phyloP scores from a whole-genome alignment of 2,113 vertebrate species.

The Falcunculus frontatus region DNA sequence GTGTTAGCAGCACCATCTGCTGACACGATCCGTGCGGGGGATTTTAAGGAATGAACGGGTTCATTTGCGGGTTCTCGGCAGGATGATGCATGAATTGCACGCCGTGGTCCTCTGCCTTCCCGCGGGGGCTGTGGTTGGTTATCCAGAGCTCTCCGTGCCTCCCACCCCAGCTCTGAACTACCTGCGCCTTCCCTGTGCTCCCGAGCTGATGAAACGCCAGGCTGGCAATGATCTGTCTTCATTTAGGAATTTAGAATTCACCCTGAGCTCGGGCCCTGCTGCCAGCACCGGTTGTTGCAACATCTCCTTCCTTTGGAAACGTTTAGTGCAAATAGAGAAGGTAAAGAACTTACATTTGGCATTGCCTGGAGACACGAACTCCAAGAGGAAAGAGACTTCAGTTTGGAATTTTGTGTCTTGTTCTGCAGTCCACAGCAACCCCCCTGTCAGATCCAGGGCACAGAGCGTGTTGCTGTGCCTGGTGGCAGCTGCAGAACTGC shows the following conservation, averaged over 20 bases:
- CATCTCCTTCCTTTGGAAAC: not conserved
- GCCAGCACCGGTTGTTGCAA: not conserved
- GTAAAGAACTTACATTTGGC: not conserved
- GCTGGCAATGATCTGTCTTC: not conserved
- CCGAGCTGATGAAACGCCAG: not conserved
- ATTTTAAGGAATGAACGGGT: accelerated
- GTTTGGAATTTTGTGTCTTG: not conserved
- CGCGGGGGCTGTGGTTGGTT: accelerated
- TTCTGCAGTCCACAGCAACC: not conserved
- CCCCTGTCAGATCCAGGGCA: not conserved
- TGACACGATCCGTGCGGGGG: accelerated
- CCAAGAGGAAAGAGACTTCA: not conserved
- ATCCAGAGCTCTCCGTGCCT: accelerated
- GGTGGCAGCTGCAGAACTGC: not conserved
- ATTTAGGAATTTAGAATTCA: not conserved
- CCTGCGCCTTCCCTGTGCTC: not conserved
- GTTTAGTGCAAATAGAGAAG: accelerated
- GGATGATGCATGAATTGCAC: accelerated
- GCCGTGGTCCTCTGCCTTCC: accelerated
- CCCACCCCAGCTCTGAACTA: not conserved
- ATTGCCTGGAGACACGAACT: not conserved
- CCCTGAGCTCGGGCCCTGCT: not conserved
- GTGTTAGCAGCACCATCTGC: not conserved
- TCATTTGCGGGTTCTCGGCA: accelerated
- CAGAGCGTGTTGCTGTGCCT: not conserved